Base-by-base conservation (phyloP, 2,113 vertebrate genomes). In the Speoplatyrhinus poulsoni region DNA sequence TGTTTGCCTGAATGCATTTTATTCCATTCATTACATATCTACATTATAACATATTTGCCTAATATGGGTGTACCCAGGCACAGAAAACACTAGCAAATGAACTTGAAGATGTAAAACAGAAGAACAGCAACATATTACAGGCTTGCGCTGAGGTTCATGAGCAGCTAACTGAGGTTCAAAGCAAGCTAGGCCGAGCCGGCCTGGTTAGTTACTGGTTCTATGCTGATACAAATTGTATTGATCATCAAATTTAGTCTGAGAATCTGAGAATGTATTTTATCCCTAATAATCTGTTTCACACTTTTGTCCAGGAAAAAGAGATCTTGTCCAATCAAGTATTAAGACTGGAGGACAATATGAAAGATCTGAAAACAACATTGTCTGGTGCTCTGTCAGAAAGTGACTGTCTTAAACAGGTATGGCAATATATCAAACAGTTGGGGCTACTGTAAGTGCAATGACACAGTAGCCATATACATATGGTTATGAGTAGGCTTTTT, bases 231-330 rank as follows among this genome's bases (percentile, higher is more conserved):
- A 15, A 3, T 49, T 0, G 75, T 7, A 1, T 12, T 4, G 57
- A 50, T 17, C 46, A 46, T 16, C 11, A 7, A 9, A 36, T 12
- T 58, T 1, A 5, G 1, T 58, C 15, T 41, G 32, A 19, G 26
- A 46, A 46, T 46, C 9, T 60, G 6, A 41, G 9, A 12, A 46
- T 33, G 6, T 12, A 46, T 61, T 36, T 61, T 3, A n/a, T 12
- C 12, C 36, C 17, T 2, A 16, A 0, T 60, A 41, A 59, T 4
- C 0, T 0, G 32, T 11, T 71, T 36, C 58, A 3, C 54, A 3
- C 46, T 47, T 69, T 41, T 69, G 16, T 1, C 61, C 77, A 94
- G 93, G 92, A 94, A 63, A 92, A 91, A 71, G 90, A 91, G 3
- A 68, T 88, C 36, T 70, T 93, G 55, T 88, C 89, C 1, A 85